Base-by-base conservation (phyloP, 1,140 invertebrate species). In the Drosophila carrolli region DNA sequence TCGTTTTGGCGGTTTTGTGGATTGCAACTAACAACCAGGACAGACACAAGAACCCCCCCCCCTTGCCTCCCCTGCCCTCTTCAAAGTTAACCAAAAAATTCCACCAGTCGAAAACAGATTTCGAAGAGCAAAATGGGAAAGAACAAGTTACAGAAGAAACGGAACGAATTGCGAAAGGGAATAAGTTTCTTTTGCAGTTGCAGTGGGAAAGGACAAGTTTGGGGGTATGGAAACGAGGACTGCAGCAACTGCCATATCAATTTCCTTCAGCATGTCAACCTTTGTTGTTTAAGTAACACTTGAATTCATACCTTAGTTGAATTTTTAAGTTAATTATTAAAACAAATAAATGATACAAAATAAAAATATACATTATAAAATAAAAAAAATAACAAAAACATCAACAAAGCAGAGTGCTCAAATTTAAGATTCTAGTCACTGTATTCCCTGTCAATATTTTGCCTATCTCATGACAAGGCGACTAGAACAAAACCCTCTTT, bases 91-190 rank as follows among this genome's bases (percentile, higher is more conserved):
- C 54, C 48, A 63, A 65, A 78, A 84, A 84, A 84, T 72, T 68
- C 62, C 73, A 51, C 56, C 77, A 85, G 81, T 84, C 81, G 59
- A 81, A 75, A 81, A 85, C 81, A 84, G 81, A 85, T 81, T 84
- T 77, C 50, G 19, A 38, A 61, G 44, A 32, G 47, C n/a, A 32
- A 19, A 19, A 35, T 11, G 14, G 13, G 4, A n/a, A n/a, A 19
- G 27, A 59, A 43, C 29, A 73, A 60, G 70, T 53, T 57, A 41
- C 51, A 41, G 32, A 68, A 43, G 46, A 41, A 56, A 59, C 23
- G 38, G 16, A 56, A 44, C 58, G 11, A 47, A 65, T 19, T 29
- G 43, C 43, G 38, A 37, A 53, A 19, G 13, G 38, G 46, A 32
- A 56, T 37, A 51, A 48, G 48, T 60, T 66, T 50, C 58, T 44